Base-by-base conservation (phyloP, 2,113 vertebrate genomes). In the Tragelaphus imberbis region DNA sequence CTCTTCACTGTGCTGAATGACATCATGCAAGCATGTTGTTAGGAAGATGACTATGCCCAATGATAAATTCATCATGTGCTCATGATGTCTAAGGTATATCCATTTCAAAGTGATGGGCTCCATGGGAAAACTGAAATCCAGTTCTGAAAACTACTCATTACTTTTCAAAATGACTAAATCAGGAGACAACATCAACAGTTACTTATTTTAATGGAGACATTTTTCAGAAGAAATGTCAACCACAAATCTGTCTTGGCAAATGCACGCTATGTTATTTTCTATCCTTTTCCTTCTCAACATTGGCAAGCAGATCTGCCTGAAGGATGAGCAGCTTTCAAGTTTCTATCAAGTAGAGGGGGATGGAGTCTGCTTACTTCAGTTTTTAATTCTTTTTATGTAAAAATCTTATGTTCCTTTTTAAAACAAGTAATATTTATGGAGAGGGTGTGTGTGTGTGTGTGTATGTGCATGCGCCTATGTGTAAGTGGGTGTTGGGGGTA, bases 121-220 rank as follows among this genome's bases (percentile, higher is more conserved):
- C 40, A 8, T 33, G 28, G 63, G 96, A 97, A 96, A 97, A 93
- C 91, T 97, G 91, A 97, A 97, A 96, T 80, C 1, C 86, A 40
- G 33, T 88, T 97, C 84, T 87, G 85, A 96, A 88, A 97, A 56
- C 68, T 63, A 7, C 59, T 96, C 94, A 59, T 97, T 97, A 80
- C 56, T 96, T 97, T 81, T 94, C 96, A 97, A 79, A 98, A 93
- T 84, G 85, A 82, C 30, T 97, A 90, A 95, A 40, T 79, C 71
- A 85, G 75, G 92, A 98, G 88, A 91, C 80, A 80, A 88, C 85
- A 68, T 94, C 95, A 97, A 95, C 98, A 98, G 96, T 87, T 92
- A 93, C 91, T 97, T 86, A 63, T 95, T 98, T 97, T 97, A 97
- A 85, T 84, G 58, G 68, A 12, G 59, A 79, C 49, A 88, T 71